Evolutionary conservation across 2,888 invertebrate species (phyloP).

Genomic region (Junonia oenone): DNA sequence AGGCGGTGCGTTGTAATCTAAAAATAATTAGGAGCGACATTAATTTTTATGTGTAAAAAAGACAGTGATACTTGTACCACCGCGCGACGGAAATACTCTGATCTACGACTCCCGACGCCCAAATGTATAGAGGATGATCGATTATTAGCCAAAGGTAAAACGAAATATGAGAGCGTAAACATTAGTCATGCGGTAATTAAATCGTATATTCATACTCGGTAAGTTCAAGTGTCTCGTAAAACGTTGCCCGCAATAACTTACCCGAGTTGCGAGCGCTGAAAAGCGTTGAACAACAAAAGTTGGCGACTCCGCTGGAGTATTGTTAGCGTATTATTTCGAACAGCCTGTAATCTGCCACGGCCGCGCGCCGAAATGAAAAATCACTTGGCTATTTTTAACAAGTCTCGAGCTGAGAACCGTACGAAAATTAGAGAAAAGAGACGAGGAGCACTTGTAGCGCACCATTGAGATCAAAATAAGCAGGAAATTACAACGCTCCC

Average conservation of each 20-base stretch:
- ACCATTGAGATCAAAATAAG: conserved; percentile 78
- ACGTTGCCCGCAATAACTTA: conserved; percentile 51
- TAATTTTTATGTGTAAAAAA: conserved; percentile 79
- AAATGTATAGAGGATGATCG: conserved; percentile 53
- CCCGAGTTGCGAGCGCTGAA: conserved; percentile 56
- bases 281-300: conserved; percentile 63
- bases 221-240: conserved; percentile 58
- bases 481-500: conserved; percentile 73
- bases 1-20: conserved; percentile 77
- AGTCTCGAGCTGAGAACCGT: conserved; percentile 73
- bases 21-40: conserved; percentile 79
- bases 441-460: conserved; percentile 75
- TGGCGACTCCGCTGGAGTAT: conserved; percentile 56
- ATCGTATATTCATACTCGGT: conserved; percentile 51
- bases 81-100: conserved; percentile 70
- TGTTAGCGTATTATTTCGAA: conserved; percentile 70
- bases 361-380: conserved; percentile 76
- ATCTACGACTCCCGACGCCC: conserved; percentile 64
- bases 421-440: conserved; percentile 77
- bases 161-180: conserved; percentile 15
- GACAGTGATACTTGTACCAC: conserved; percentile 58
- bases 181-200: conserved; percentile 38
- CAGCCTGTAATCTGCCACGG: conserved; percentile 77
- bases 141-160: background rate
- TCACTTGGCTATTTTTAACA: conserved; percentile 77